Evolutionary conservation across 1,140 invertebrate species (phyloP).

Genomic region (Oreohelix idahoensis): DNA sequence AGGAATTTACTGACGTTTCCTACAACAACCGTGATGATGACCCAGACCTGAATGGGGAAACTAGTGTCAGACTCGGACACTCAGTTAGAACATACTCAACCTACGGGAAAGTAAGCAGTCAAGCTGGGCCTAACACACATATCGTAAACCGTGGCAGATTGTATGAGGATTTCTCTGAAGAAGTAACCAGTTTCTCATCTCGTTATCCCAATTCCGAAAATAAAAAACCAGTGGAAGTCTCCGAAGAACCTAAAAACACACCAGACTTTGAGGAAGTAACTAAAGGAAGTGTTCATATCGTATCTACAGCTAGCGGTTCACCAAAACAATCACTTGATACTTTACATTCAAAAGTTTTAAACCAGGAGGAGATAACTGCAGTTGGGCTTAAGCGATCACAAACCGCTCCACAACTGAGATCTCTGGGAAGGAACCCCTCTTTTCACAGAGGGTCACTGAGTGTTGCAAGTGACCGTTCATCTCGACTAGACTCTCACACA

Average conservation of each 20-base stretch:
- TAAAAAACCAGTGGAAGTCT: not conserved
- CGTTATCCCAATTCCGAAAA: not conserved
- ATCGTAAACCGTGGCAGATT: not conserved
- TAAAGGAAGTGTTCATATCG: not conserved
- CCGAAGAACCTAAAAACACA: not conserved
- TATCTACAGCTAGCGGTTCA: not conserved
- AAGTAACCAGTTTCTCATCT: constrained; percentile 15
- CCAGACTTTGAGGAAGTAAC: not conserved
- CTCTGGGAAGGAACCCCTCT: not conserved
- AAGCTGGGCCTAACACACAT: not conserved
- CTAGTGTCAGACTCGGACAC: not conserved
- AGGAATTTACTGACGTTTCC: not conserved
- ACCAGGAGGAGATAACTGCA: too few relatives aligned
- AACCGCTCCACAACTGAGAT: constrained; percentile 7
- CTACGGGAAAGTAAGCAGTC: not conserved
- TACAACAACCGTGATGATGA: not conserved
- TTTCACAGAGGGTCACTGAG: constrained; percentile 6
- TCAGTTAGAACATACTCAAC: not conserved
- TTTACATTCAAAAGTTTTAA: too few relatives aligned
- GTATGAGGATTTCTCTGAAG: not conserved
- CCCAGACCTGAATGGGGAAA: not conserved
- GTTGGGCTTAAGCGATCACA: constrained; percentile 19
- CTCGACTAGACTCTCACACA: constrained; percentile 65
- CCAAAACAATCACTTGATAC: not conserved
- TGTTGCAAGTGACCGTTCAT: constrained; percentile 64